phyloP scores from a whole-genome alignment of 2,888 invertebrate genomes.

The Resseliella maxima region DNA sequence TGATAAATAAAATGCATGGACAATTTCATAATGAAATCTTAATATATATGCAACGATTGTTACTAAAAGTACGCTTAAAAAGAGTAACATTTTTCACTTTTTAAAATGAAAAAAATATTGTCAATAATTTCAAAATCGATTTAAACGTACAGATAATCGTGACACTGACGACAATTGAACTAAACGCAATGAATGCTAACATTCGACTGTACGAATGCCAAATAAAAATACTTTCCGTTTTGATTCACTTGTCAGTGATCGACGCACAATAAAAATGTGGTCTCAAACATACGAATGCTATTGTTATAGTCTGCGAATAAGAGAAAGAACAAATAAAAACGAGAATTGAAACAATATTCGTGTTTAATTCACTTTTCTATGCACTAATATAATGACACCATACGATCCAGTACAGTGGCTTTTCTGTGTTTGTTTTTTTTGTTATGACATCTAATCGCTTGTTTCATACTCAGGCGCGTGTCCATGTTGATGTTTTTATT shows the following conservation, averaged over 20 bases:
- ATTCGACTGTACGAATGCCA: not conserved
- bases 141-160: not conserved
- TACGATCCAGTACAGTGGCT: not conserved
- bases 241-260: not conserved
- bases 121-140: not conserved
- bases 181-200: not conserved
- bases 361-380: not conserved
- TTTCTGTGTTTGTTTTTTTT: not conserved
- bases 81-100: constrained; percentile 14
- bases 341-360: not conserved
- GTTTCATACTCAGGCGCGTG: not conserved
- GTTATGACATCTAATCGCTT: not conserved
- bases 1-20: constrained; percentile 62
- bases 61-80: not conserved
- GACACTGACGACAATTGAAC: not conserved
- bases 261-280: not conserved
- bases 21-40: constrained; percentile 60
- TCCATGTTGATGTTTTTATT: not conserved
- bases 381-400: not conserved
- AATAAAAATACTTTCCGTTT: not conserved
- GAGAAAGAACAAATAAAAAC: not conserved
- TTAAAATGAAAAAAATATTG: not conserved
- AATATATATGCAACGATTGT: constrained; percentile 27
- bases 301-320: not conserved
- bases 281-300: not conserved